Conservation (phyloP, 2,113 vertebrate species). For the Halichoerus grypus region DNA sequence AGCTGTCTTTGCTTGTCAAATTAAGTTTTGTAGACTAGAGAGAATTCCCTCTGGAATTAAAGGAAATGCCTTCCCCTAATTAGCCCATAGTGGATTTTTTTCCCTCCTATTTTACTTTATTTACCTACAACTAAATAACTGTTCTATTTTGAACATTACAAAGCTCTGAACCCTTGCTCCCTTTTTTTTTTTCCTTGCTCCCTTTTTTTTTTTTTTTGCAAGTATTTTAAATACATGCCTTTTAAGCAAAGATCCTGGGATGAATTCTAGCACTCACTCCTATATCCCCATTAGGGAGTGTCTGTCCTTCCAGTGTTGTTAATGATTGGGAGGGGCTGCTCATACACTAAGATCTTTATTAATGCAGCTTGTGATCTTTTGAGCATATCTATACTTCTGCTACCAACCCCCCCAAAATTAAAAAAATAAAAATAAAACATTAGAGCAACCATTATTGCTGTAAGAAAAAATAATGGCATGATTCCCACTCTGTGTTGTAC, state of each 20-base stretch:
- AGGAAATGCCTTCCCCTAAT: not conserved
- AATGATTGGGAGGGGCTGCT: not conserved
- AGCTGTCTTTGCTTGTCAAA: not conserved
- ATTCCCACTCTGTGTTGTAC: not conserved
- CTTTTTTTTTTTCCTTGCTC: not conserved
- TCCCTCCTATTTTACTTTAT: not conserved
- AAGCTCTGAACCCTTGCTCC: not conserved
- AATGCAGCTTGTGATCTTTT: not conserved
- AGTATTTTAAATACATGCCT: not conserved
- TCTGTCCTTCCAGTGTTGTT: not conserved
- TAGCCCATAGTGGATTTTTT: not conserved
- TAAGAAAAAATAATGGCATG: not conserved
- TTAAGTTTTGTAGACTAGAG: not conserved
- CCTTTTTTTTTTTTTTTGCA: not conserved
- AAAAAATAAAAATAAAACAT: no score
- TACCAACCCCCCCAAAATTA: not conserved
- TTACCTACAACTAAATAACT: not conserved
- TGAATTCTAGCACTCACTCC: not conserved
- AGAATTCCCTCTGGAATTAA: not conserved
- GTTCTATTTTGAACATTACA: not conserved
- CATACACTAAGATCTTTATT: not conserved
- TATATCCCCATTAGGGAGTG: not conserved
- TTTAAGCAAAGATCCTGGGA: not conserved
- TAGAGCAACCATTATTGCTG: not conserved
- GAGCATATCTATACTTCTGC: not conserved